phyloP scores from a whole-genome alignment of 2,797 vertebrate genomes.

The Diplodus sargus region DNA sequence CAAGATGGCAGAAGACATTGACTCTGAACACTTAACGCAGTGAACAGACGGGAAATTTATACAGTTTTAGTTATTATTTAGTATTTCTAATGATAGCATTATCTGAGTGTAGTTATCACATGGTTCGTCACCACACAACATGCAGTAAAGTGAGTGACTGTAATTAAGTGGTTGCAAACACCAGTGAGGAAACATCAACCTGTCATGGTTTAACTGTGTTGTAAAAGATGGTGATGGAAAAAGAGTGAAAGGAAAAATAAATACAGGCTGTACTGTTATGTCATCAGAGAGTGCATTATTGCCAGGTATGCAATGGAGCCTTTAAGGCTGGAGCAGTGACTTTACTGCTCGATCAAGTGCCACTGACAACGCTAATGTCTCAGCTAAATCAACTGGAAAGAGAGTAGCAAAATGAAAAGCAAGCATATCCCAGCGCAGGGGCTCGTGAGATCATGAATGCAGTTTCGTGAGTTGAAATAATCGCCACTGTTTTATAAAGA shows the following conservation, averaged over 20 bases:
- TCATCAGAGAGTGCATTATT: conserved; percentile 1
- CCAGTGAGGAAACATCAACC: not conserved
- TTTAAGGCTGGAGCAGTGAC: not conserved
- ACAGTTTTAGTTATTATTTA: not conserved
- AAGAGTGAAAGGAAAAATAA: conserved; percentile 15
- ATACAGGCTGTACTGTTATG: not conserved
- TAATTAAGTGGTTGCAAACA: not conserved
- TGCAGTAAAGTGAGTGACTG: no score
- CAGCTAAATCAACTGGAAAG: not conserved
- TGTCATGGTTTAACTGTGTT: not conserved
- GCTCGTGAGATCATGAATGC: not conserved
- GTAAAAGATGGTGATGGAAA: conserved; percentile 1
- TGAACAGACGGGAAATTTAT: not conserved
- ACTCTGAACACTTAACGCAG: not conserved
- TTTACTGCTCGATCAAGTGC: not conserved
- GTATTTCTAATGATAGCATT: not conserved
- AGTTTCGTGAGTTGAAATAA: not conserved
- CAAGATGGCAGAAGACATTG: not conserved
- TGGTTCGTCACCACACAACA: not conserved
- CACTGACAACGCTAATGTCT: not conserved
- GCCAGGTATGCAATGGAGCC: not conserved
- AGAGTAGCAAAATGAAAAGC: not conserved
- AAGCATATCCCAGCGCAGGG: not conserved
- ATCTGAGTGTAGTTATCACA: not conserved
- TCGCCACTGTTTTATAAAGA: not conserved